phyloP scores from a whole-genome alignment of 2,797 vertebrate species.

The Morelia viridis region DNA sequence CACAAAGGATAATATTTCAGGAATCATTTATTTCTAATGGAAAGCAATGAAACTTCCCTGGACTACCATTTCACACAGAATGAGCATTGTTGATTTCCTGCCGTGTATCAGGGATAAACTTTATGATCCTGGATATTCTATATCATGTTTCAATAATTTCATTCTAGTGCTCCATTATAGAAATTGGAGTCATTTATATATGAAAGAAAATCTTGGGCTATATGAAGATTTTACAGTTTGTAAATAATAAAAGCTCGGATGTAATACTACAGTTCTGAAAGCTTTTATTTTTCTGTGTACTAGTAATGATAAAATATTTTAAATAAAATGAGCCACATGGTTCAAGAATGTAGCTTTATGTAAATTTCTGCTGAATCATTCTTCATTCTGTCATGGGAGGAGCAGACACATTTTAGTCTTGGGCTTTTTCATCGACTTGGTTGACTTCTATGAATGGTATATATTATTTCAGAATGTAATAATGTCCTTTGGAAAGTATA shows the following conservation, averaged over 20 bases:
- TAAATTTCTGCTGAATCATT: not conserved
- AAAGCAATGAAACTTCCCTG: constrained; percentile 29
- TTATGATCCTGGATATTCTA: not conserved
- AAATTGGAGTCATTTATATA: not conserved
- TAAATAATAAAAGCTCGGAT: not conserved
- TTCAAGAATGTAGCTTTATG: not conserved
- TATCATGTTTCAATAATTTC: not conserved
- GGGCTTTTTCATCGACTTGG: not conserved
- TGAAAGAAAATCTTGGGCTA: not conserved
- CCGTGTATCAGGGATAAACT: not conserved
- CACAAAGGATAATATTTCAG: not conserved
- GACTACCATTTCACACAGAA: not conserved
- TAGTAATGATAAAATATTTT: not conserved
- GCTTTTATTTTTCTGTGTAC: not conserved
- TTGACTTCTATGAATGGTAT: not conserved
- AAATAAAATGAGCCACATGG: not conserved
- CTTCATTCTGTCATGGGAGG: not conserved
- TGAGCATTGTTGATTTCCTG: not conserved
- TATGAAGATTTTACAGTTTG: not conserved
- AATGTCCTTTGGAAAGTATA: not conserved
- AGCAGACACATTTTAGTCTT: not conserved
- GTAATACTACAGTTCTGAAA: not conserved
- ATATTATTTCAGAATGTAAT: not conserved
- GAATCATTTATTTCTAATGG: constrained; percentile 11
- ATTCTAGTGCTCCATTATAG: not conserved